Base-by-base conservation (phyloP, 2,888 invertebrate species). In the Syritta pipiens region DNA sequence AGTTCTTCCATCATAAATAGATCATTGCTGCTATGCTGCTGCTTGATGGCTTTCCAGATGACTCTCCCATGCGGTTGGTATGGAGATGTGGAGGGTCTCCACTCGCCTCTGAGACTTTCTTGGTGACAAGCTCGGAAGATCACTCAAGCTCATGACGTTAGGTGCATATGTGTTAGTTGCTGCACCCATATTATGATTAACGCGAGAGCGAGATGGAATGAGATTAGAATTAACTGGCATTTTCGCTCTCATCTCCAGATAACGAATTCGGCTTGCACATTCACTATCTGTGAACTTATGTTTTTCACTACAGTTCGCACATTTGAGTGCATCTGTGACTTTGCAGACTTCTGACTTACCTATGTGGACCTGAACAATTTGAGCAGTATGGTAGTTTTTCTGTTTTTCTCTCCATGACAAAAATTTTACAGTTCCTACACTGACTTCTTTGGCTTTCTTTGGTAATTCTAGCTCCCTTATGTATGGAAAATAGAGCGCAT, bases 1-100 rank as follows among this genome's bases (percentile, higher is more conserved):
- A 65, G 5, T 44, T 53, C 32, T n/a, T 63, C 51, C 40, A 63
- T 63, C 4, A 51, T 7, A 22, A 42, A 51, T 17, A 62, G 9
- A 22, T 10, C 40, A 12, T 4, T 24, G n/a, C 9, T 26, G n/a
- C n/a, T n/a, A n/a, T n/a, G n/a, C n/a, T n/a, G n/a, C n/a, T n/a
- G n/a, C n/a, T n/a, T n/a, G n/a, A n/a, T n/a, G n/a, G n/a, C n/a
- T n/a, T n/a, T n/a, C n/a, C n/a, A n/a, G n/a, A n/a, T n/a, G n/a
- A n/a, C n/a, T n/a, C n/a, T n/a, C n/a, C n/a, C n/a, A n/a, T n/a
- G n/a, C n/a, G n/a, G n/a, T n/a, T n/a, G n/a, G n/a, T n/a, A n/a
- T n/a, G 32, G 32, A 10, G 1, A 32, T 32, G 32, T 32, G n/a
- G 5, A 32, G 4, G 9, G 32, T 9, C 1, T 32, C 10, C 10